Conservation (phyloP, 2,113 vertebrate genomes). For the Elephas maximus region DNA sequence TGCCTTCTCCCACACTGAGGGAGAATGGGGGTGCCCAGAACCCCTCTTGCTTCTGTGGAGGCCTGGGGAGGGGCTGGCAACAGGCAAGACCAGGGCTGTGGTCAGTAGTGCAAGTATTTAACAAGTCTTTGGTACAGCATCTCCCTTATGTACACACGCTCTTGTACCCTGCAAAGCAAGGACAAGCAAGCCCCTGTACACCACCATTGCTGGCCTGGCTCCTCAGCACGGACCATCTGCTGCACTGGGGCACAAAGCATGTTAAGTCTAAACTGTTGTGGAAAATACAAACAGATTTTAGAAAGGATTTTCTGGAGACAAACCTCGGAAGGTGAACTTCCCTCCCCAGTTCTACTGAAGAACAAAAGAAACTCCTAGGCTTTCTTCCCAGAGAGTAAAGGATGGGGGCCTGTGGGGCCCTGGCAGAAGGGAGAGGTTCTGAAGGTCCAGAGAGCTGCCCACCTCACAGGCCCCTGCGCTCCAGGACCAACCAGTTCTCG, state of each 20-base stretch:
- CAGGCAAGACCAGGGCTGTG: not conserved
- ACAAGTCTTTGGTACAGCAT: conserved; percentile 89
- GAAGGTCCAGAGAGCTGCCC: not conserved
- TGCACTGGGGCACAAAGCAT: conserved; percentile 41
- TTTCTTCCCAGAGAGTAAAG: not conserved
- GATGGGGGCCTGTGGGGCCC: not conserved
- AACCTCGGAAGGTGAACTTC: not conserved
- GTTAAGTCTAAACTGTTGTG: not conserved
- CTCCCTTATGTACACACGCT: conserved; percentile 68
- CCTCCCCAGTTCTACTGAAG: not conserved
- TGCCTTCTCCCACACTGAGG: not conserved
- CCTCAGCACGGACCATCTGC: not conserved
- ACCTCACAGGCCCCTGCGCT: conserved; percentile 85
- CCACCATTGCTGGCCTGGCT: not conserved
- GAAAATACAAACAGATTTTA: not conserved
- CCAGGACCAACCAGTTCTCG: conserved; percentile 96
- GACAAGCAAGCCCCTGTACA: not conserved
- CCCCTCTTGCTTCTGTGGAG: not conserved
- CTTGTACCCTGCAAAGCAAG: conserved; percentile 48
- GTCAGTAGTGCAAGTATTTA: conserved; percentile 83
- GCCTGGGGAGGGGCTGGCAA: not conserved
- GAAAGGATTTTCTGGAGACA: not conserved
- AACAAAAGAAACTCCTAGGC: not conserved
- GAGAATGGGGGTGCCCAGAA: not conserved
- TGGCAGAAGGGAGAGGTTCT: not conserved